Evolutionary conservation across 2,113 vertebrate genomes (phyloP).

Genomic region (Brachyhypopomus occidentalis): DNA sequence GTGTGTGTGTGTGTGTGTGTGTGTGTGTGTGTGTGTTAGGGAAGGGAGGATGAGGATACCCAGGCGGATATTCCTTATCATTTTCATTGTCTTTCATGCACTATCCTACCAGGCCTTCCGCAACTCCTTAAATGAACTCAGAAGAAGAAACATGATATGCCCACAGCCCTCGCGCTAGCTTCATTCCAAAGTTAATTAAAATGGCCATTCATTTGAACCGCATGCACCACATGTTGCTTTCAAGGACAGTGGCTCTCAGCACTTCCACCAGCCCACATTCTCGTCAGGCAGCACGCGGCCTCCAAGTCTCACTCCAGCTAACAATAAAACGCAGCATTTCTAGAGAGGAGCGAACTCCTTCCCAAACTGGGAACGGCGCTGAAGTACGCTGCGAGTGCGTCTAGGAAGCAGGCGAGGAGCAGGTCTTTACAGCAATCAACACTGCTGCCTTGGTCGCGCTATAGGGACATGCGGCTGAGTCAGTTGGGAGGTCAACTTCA

Average conservation of each 20-base stretch:
- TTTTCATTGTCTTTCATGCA: neutral
- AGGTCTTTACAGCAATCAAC: constrained; percentile 58
- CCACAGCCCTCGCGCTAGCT: neutral
- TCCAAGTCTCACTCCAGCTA: neutral
- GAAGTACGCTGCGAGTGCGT: constrained; percentile 46
- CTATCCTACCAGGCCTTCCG: neutral
- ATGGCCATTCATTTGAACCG: neutral
- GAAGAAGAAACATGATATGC: neutral
- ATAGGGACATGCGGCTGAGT: neutral
- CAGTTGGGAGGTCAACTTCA: constrained; percentile 24
- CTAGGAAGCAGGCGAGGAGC: constrained; percentile 38
- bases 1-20: constrained; percentile 16
- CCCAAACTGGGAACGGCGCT: constrained; percentile 52
- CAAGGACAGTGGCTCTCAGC: neutral
- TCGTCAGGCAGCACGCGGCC: constrained; percentile 19
- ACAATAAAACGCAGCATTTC: neutral
- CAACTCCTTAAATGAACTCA: constrained; percentile 6
- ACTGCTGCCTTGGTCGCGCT: constrained; percentile 4
- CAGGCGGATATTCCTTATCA: neutral
- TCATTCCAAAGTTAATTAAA: neutral
- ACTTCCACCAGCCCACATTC: neutral
- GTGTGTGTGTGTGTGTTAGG: neutral
- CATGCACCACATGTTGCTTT: neutral
- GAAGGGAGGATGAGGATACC: neutral
- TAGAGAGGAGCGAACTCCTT: constrained; percentile 32